Conservation (phyloP, 2,113 vertebrate species). For the Ceyx cyanopectus region DNA sequence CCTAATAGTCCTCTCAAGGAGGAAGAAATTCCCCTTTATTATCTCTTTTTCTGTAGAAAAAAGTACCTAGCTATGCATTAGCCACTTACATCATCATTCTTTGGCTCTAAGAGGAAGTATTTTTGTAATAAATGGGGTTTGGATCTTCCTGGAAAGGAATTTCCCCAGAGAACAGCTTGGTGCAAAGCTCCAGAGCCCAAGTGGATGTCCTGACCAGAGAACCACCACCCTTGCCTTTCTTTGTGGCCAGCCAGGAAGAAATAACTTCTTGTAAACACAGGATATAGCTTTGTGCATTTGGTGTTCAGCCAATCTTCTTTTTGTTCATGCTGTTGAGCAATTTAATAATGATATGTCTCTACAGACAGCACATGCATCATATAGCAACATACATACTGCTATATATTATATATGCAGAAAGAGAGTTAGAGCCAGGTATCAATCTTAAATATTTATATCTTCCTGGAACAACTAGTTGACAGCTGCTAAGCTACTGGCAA, state of each 20-base stretch:
- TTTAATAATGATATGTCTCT: not conserved
- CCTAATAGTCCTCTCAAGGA: not conserved
- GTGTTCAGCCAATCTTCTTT: not conserved
- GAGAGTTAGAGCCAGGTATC: not conserved
- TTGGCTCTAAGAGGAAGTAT: not conserved
- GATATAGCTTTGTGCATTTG: not conserved
- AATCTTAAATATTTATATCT: constrained; percentile 43
- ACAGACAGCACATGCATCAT: not conserved
- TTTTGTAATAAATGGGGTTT: not conserved
- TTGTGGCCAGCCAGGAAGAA: not conserved
- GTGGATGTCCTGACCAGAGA: not conserved
- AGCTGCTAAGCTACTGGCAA: constrained; percentile 58
- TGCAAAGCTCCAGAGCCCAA: not conserved
- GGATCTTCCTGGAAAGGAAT: not conserved
- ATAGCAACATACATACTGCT: not conserved
- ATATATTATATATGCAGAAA: not conserved
- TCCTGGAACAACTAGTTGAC: constrained; percentile 44
- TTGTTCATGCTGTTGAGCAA: not conserved
- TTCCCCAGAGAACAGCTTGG: not conserved
- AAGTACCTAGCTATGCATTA: not conserved
- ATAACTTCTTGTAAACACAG: not conserved
- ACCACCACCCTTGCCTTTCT: not conserved
- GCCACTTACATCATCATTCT: not conserved
- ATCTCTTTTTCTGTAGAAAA: not conserved
- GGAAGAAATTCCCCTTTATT: not conserved